Evolutionary conservation across 2,888 invertebrate genomes (phyloP), one percentile per base, ranked within the genome.

Genomic region (Mesorhabditis belari): DNA sequence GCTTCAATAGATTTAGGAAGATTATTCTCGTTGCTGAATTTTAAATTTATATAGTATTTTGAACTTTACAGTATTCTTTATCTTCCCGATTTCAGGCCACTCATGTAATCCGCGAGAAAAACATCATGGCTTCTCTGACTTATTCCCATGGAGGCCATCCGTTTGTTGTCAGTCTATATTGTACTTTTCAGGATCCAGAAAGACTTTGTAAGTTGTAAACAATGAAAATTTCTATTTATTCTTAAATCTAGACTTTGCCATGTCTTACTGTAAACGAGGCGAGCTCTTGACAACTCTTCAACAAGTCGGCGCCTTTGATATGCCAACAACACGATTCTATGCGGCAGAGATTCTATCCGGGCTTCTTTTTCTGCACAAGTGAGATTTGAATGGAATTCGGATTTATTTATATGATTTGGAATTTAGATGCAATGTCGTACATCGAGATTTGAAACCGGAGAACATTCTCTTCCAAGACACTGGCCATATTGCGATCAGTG

Each of bases 401-500:
- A 19, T 23, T 25, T 12, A n/a, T 55, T 17, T n/a, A n/a, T 26
- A 3, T 52, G n/a, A n/a, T n/a, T n/a, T n/a, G n/a, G n/a, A n/a
- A n/a, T 63, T 27, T 25, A 64, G 64, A 9, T 65, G 67, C 53
- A 62, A 67, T 2, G 67, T 80, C 55, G 63, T 76, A 17, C 79
- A 79, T 62, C 67, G 86, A 63, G 96, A 98, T 83, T 85, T 98
- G 74, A 98, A 98, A 82, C 98, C 98, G 5, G 93, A 98, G 84
- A 98, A 99, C 84, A 92, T 98, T 75, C 86, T 99, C 55, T 85
- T 99, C 72, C 91, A 90, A 83, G 91, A 92, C 81, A 88, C 90
- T 75, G 94, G 95, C 90, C 96, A 99, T 84, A 88, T 95, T 71
- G 86, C 91, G 79, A 89, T 98, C 65, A 92, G 94, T 51, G 98